Conservation (phyloP, 1,140 invertebrate genomes). For the Eumeta japonica region DNA sequence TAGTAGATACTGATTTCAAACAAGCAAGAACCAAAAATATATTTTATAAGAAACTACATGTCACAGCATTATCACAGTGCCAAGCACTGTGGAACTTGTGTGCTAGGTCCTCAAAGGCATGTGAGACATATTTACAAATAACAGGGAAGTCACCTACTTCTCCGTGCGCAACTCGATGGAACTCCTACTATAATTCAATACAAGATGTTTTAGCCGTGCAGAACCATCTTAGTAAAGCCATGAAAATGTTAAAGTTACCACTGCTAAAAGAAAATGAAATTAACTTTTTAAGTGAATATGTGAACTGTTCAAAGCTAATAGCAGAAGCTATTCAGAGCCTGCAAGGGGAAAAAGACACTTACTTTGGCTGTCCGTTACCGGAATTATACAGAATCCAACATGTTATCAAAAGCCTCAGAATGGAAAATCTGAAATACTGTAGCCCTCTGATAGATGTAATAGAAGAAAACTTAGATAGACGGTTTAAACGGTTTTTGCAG, state of each 20-base stretch:
- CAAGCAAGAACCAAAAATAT: conserved; percentile 17
- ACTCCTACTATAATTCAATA: no score
- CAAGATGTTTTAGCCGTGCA: no score
- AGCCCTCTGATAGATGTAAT: no score
- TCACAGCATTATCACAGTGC: conserved; percentile 17
- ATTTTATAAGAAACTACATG: conserved; percentile 19
- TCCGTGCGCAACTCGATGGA: no score
- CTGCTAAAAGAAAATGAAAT: conserved; percentile 15
- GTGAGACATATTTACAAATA: no score
- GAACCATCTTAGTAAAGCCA: conserved; percentile 11
- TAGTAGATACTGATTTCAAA: conserved; percentile 11
- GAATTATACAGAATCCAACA: conserved; percentile 17
- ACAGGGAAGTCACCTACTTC: conserved; percentile 18
- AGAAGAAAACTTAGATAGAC: conserved; percentile 18
- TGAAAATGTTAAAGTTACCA: conserved; percentile 11
- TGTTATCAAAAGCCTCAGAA: no score
- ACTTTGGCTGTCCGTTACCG: conserved; percentile 13
- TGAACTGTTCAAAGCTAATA: conserved; percentile 14
- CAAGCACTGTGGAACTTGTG: conserved; percentile 19
- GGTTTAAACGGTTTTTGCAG: conserved; percentile 12
- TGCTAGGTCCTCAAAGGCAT: conserved; percentile 20
- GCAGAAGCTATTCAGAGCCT: no score
- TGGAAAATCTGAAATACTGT: no score
- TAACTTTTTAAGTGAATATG: conserved; percentile 16
- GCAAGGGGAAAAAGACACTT: no score